Conservation (phyloP, 2,888 invertebrate species). For the Diarsia rubi region DNA sequence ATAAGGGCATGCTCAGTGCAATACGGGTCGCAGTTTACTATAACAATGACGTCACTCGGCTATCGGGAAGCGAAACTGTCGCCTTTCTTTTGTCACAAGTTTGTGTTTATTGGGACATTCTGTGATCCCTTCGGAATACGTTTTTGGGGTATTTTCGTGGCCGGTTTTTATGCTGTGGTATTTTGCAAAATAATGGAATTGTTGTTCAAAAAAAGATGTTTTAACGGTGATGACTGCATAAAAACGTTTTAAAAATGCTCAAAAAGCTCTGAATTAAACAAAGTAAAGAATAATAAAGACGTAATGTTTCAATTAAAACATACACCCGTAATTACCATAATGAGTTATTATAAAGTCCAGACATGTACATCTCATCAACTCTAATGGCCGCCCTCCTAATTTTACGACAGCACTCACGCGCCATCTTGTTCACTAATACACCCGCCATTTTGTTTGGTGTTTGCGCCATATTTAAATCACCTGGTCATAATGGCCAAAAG, state of each 20-base stretch:
- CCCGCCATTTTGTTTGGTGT: slow-evolving; percentile 55
- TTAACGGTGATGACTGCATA: neutral
- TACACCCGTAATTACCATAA: slow-evolving; percentile 46
- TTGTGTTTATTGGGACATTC: slow-evolving; percentile 56
- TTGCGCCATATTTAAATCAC: slow-evolving; percentile 61
- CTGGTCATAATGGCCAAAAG: slow-evolving; percentile 45
- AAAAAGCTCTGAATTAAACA: neutral
- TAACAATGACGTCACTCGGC: slow-evolving; percentile 56
- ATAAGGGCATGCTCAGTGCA: slow-evolving; percentile 53
- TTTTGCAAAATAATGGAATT: neutral
- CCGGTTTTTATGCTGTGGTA: slow-evolving; percentile 6
- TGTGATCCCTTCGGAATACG: slow-evolving; percentile 31
- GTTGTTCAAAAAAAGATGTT: neutral
- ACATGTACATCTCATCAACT: slow-evolving; percentile 56
- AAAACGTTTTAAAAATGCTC: neutral
- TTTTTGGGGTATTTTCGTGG: slow-evolving; percentile 25
- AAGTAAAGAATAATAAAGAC: slow-evolving; percentile 30
- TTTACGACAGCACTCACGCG: slow-evolving; percentile 41
- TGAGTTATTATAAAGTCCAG: slow-evolving; percentile 54
- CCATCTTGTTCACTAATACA: slow-evolving; percentile 56
- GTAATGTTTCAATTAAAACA: slow-evolving; percentile 42
- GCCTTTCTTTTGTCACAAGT: slow-evolving; percentile 61
- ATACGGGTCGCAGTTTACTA: slow-evolving; percentile 59
- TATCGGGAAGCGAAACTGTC: slow-evolving; percentile 35
- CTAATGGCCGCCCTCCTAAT: slow-evolving; percentile 48